phyloP scores from a whole-genome alignment of 2,888 invertebrate genomes.

The Bembecia ichneumoniformis region DNA sequence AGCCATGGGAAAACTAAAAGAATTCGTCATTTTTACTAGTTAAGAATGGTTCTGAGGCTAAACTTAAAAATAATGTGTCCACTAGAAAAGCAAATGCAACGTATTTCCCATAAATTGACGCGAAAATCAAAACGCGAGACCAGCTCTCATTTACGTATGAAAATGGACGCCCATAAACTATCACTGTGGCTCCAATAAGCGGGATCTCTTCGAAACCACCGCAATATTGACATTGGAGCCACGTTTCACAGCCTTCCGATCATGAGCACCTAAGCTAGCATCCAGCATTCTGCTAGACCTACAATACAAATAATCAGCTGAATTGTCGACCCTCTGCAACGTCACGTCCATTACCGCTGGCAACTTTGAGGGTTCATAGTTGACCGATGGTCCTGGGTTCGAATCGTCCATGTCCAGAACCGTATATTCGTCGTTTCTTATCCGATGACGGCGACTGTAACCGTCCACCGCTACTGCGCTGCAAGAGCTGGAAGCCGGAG shows the following conservation, averaged over 20 bases:
- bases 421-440: constrained; percentile 23
- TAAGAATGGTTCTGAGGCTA: no score
- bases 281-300: constrained; percentile 47
- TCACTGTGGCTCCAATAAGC: constrained; percentile 21
- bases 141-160: no score
- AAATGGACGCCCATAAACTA: no score
- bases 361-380: constrained; percentile 28
- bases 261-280: constrained; percentile 35
- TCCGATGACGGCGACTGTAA: constrained; percentile 33
- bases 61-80: no score
- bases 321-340: constrained; percentile 37
- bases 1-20: no score
- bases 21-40: no score
- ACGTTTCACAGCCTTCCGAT: constrained; percentile 50
- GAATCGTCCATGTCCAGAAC: constrained; percentile 37
- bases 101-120: background rate
- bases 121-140: constrained; percentile 15
- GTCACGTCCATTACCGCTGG: constrained; percentile 40
- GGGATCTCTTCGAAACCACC: constrained; percentile 48
- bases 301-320: constrained; percentile 45
- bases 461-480: constrained; percentile 31
- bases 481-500: constrained; percentile 39
- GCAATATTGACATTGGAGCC: constrained; percentile 41
- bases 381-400: constrained; percentile 19
- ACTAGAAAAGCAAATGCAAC: no score